Conservation (phyloP, 2,113 vertebrate genomes). For the Grammomys surdaster region DNA sequence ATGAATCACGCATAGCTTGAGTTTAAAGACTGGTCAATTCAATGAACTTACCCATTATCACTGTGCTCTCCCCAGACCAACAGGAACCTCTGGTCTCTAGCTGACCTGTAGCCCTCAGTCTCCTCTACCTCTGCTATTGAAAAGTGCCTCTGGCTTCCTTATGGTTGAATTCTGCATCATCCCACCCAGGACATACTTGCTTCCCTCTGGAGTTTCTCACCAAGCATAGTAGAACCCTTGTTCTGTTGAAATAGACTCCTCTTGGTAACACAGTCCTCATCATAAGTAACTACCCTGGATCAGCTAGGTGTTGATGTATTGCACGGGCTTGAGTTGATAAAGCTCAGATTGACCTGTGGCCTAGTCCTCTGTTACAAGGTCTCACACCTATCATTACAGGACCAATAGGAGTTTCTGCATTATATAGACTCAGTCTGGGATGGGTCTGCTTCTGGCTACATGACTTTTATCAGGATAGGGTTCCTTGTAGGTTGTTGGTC, state of each 20-base stretch:
- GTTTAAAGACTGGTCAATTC: not conserved
- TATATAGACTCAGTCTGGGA: not conserved
- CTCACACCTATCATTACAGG: not conserved
- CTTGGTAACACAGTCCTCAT: not conserved
- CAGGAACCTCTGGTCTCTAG: not conserved
- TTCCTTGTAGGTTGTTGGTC: not conserved
- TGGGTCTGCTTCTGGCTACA: not conserved
- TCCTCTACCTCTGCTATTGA: not conserved
- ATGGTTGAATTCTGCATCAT: not conserved
- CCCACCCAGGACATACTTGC: not conserved
- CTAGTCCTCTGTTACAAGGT: not conserved
- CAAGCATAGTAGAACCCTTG: not conserved
- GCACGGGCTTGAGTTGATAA: not conserved
- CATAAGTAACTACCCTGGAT: not conserved
- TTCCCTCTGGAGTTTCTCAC: not conserved
- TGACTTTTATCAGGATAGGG: not conserved
- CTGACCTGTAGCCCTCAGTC: not conserved
- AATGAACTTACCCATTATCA: not conserved
- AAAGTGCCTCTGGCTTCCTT: not conserved
- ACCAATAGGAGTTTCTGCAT: not conserved
- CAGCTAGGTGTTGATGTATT: not conserved
- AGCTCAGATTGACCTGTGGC: not conserved
- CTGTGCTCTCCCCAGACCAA: not conserved
- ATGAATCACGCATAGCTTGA: not conserved
- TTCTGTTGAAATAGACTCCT: not conserved